These are phyloP conservation scores for Scaptomyza caliginosa DNA, from an alignment of 2,888 invertebrate species.

Conservation along the genomic window DNA sequence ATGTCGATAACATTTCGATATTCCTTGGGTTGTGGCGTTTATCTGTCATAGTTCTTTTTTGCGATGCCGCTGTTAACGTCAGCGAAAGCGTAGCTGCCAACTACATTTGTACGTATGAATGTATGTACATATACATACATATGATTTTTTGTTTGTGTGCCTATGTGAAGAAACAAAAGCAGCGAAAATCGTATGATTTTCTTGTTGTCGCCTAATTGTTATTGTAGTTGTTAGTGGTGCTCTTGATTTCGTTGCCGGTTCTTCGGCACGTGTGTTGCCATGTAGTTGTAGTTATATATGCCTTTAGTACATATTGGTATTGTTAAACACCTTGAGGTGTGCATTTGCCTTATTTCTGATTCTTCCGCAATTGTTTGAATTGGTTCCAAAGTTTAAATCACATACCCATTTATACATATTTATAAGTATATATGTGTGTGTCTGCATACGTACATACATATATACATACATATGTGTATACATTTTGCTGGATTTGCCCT, in stretches of 20 bases:
- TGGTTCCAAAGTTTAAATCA: conserved; percentile 27
- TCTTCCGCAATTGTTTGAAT: conserved; percentile 12
- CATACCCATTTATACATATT: background rate
- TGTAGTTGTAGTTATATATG: conserved; percentile 22
- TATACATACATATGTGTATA: too few species aligned
- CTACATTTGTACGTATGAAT: background rate
- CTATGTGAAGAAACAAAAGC: conserved; percentile 22
- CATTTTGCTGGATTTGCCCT: background rate
- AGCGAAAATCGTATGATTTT: conserved; percentile 71
- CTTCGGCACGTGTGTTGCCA: conserved; percentile 39
- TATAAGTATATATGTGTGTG: background rate
- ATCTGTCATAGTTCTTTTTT: conserved; percentile 27
- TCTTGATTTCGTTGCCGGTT: conserved; percentile 36
- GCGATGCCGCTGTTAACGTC: conserved; percentile 40
- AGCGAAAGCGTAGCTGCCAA: conserved; percentile 23
- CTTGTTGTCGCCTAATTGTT: conserved; percentile 39
- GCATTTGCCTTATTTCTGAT: background rate
- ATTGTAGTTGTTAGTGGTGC: conserved; percentile 30
- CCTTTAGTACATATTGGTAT: background rate
- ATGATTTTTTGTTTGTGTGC: background rate
- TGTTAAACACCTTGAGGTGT: background rate
- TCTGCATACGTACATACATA: background rate
- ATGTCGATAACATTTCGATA: conserved; percentile 39
- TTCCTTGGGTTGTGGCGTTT: conserved; percentile 21
- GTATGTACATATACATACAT: background rate